phyloP scores from a whole-genome alignment of 2,113 vertebrate genomes.

The Labeo rohita region DNA sequence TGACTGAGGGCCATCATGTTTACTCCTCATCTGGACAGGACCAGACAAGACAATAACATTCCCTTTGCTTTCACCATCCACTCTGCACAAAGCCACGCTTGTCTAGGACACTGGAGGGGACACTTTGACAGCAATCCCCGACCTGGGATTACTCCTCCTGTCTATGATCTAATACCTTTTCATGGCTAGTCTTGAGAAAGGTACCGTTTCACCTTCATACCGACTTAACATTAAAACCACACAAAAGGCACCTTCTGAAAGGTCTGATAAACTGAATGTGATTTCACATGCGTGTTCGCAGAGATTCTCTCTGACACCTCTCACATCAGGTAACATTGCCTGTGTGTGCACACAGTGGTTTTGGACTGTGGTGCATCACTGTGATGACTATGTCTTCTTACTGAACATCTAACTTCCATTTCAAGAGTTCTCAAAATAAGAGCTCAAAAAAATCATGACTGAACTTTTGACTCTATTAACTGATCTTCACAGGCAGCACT shows the following conservation, averaged over 20 bases:
- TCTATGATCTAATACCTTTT: constrained; percentile 58
- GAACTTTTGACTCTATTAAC: not conserved
- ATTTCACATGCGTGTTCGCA: constrained; percentile 42
- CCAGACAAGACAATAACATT: constrained; percentile 70
- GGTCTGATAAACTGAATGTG: constrained; percentile 49
- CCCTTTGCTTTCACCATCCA: constrained; percentile 61
- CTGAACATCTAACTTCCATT: constrained; percentile 15
- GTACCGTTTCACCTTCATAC: constrained; percentile 41
- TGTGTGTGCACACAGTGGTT: not conserved
- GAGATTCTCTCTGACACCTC: constrained; percentile 23
- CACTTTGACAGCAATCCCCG: constrained; percentile 70
- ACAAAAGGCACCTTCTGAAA: constrained; percentile 44
- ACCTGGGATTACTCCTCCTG: constrained; percentile 74
- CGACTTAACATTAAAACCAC: constrained; percentile 46
- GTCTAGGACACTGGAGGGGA: constrained; percentile 74
- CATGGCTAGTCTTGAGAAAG: constrained; percentile 41
- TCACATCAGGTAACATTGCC: constrained; percentile 39
- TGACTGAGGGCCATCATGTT: constrained; percentile 56
- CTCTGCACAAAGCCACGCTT: constrained; percentile 55
- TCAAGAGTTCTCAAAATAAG: not conserved
- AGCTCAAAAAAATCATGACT: not conserved
- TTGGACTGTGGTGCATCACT: not conserved
- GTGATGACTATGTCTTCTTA: not conserved
- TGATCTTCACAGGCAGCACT: not conserved
- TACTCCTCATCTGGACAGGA: constrained; percentile 75